phyloP scores from a whole-genome alignment of 2,888 invertebrate genomes.

The Agonopterix subpropinquella region DNA sequence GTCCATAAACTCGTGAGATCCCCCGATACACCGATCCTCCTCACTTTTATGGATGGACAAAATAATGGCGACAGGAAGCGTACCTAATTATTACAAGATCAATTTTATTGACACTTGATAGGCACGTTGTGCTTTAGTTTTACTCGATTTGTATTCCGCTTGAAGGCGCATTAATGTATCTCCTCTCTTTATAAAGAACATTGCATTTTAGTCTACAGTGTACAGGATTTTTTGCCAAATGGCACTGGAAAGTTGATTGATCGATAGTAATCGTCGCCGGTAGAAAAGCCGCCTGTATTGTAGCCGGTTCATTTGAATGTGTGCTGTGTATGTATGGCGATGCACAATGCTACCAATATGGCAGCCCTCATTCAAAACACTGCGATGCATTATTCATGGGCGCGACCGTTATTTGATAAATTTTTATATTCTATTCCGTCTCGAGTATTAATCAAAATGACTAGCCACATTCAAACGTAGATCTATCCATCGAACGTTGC shows the following conservation, averaged over 20 bases:
- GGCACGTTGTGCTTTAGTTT: neutral
- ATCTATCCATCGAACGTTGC: neutral
- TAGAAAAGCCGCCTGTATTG: too few species aligned
- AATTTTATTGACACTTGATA: neutral
- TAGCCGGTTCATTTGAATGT: too few species aligned
- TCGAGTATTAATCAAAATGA: neutral
- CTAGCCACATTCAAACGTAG: neutral
- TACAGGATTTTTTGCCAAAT: too few species aligned
- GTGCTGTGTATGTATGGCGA: too few species aligned
- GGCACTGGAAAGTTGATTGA: too few species aligned
- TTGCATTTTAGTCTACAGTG: too few species aligned
- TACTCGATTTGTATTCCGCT: neutral
- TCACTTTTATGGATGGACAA: conserved; percentile 13
- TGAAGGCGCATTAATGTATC: too few species aligned
- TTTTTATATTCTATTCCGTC: conserved; percentile 8
- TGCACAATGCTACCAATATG: conserved; percentile 11
- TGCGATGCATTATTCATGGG: conserved; percentile 24
- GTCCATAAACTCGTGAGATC: conserved; percentile 35
- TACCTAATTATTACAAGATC: neutral
- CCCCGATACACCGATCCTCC: conserved; percentile 27
- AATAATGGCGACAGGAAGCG: neutral
- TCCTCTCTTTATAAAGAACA: too few species aligned
- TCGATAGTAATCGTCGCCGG: too few species aligned
- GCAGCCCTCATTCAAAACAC: conserved; percentile 4
- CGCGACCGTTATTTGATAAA: conserved; percentile 16